These are phyloP conservation scores for Melanophora roralis DNA, from an alignment of 2,888 invertebrate species.

Conservation along the genomic window DNA sequence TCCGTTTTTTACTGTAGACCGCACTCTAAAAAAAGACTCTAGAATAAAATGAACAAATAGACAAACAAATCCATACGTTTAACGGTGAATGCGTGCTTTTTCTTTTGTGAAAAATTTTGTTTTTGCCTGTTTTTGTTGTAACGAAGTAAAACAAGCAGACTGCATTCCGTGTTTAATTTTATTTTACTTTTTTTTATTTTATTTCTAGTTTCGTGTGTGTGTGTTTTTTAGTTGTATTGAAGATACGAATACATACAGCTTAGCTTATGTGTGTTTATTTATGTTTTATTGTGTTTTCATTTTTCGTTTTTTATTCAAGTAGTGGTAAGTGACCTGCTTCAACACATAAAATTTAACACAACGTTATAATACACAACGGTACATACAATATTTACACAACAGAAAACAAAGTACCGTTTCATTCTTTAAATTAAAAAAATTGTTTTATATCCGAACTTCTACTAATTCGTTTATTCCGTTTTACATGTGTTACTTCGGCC, in stretches of 20 bases:
- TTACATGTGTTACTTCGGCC: constrained; percentile 57
- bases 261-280: neutral
- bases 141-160: constrained; percentile 32
- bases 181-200: no score
- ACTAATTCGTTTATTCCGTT: constrained; percentile 36
- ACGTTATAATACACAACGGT: constrained; percentile 2
- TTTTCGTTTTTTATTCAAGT: constrained; percentile 4
- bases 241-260: neutral
- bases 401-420: constrained; percentile 7
- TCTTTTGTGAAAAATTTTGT: neutral
- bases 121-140: constrained; percentile 30
- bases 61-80: constrained; percentile 22
- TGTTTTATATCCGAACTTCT: neutral
- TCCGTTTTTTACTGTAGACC: constrained; percentile 26
- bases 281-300: neutral
- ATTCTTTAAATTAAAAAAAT: constrained; percentile 6
- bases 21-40: constrained; percentile 22
- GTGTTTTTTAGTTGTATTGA: no score
- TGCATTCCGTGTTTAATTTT: constrained; percentile 13
- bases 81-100: constrained; percentile 43
- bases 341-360: constrained; percentile 9
- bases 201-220: no score
- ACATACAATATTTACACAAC: constrained; percentile 45
- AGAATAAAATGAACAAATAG: neutral
- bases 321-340: constrained; percentile 60